Conservation (phyloP, 2,888 invertebrate species). For the Thecocarcelia acutangulata region DNA sequence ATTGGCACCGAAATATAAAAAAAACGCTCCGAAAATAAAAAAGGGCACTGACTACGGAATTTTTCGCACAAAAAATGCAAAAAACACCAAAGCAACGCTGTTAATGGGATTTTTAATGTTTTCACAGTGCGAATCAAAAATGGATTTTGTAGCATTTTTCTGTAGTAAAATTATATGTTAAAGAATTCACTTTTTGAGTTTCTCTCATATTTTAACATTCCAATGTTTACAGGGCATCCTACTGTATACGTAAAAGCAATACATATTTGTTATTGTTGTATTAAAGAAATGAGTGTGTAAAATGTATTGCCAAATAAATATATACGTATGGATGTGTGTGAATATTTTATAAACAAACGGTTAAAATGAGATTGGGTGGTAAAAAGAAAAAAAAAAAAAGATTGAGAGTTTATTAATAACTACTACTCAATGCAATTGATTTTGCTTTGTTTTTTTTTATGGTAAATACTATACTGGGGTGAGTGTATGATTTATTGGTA, state of each 20-base stretch:
- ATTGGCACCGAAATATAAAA: too few relatives aligned
- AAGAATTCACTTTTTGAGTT: too few relatives aligned
- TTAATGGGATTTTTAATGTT: too few relatives aligned
- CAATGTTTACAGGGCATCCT: too few relatives aligned
- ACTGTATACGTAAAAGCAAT: constrained; percentile 29
- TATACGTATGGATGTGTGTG: neutral
- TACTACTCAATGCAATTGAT: constrained; percentile 48
- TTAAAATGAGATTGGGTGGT: constrained; percentile 10
- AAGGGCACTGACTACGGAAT: too few relatives aligned
- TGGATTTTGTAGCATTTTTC: too few relatives aligned
- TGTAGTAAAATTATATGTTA: too few relatives aligned
- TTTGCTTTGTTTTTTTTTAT: neutral
- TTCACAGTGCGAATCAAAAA: too few relatives aligned
- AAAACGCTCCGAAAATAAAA: too few relatives aligned
- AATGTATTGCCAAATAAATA: constrained; percentile 12
- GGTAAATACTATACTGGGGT: constrained; percentile 21
- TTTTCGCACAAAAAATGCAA: too few relatives aligned
- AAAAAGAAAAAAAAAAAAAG: neutral
- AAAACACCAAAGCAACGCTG: too few relatives aligned
- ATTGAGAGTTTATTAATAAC: constrained; percentile 29
- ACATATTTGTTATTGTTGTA: neutral
- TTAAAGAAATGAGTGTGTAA: neutral
- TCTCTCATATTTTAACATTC: too few relatives aligned
- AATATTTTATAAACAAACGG: constrained; percentile 1
- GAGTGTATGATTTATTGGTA: constrained; percentile 10